Evolutionary conservation across 1,140 invertebrate species (phyloP).

Genomic region (Bombus ignitus): DNA sequence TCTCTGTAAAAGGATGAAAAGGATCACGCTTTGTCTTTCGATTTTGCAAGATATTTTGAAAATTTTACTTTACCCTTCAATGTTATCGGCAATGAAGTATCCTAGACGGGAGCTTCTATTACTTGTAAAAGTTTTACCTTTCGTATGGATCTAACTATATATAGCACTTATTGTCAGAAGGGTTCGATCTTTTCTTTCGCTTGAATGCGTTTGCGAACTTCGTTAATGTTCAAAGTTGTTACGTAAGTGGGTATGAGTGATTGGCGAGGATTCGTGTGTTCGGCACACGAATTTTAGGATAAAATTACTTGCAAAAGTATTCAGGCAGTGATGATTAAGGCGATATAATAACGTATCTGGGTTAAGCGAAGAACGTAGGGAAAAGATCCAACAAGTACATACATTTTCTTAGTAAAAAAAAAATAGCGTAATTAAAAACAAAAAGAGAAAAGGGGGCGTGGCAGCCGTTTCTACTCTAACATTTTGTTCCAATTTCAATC

Average conservation of each 20-base stretch:
- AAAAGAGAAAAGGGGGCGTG: too few species aligned
- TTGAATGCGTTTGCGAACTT: not conserved
- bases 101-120: not conserved
- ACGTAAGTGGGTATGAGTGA: not conserved
- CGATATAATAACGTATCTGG: too few species aligned
- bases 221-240: not conserved
- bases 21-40: not conserved
- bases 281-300: not conserved
- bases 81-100: not conserved
- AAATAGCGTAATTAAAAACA: too few species aligned
- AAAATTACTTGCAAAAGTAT: not conserved
- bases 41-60: not conserved
- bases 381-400: too few species aligned
- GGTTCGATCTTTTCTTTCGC: not conserved
- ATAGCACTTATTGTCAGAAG: not conserved
- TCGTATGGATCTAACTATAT: not conserved
- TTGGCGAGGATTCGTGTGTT: not conserved
- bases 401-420: too few species aligned
- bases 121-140: not conserved
- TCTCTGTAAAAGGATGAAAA: not conserved
- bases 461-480: too few species aligned
- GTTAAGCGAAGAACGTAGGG: too few species aligned
- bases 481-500: too few species aligned
- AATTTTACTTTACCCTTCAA: not conserved
- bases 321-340: too few species aligned